These are phyloP conservation scores for Vespertilio murinus DNA, from an alignment of 2,797 vertebrate species.

Conservation along the genomic window DNA sequence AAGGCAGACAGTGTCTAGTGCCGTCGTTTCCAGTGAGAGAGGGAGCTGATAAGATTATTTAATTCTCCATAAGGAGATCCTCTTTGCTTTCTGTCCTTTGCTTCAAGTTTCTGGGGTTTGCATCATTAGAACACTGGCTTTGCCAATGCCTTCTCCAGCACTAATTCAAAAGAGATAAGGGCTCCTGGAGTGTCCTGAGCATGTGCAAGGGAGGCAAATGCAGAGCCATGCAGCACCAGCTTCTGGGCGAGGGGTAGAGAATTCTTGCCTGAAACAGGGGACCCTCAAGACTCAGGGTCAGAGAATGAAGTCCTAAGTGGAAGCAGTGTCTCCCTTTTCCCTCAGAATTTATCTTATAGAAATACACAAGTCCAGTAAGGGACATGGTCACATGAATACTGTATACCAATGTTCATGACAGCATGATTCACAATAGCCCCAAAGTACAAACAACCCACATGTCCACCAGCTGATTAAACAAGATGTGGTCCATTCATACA, in stretches of 20 bases:
- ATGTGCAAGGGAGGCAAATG: accelerated
- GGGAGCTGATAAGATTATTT: background rate
- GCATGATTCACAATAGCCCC: background rate
- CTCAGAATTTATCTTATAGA: background rate
- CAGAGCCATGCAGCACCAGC: background rate
- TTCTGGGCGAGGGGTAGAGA: too few species aligned
- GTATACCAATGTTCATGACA: accelerated
- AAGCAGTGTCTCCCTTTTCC: background rate
- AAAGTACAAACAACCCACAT: background rate
- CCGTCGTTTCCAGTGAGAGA: background rate
- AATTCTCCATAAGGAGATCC: background rate
- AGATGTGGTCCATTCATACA: accelerated
- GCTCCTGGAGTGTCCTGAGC: background rate
- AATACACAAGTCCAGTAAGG: background rate
- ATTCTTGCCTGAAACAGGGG: background rate
- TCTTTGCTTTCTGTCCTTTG: background rate
- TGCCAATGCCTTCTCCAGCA: background rate
- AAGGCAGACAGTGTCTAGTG: too few species aligned
- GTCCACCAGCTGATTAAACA: background rate
- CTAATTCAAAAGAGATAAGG: background rate
- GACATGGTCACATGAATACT: background rate
- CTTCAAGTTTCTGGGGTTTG: background rate
- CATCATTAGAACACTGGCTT: background rate
- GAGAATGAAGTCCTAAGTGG: background rate
- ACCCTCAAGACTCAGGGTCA: background rate